A percentile compares a stretch with the other conserved stretches of the same genome.
Conservation (phyloP, 2,113 vertebrate genomes). For the Excalfactoria chinensis region DNA sequence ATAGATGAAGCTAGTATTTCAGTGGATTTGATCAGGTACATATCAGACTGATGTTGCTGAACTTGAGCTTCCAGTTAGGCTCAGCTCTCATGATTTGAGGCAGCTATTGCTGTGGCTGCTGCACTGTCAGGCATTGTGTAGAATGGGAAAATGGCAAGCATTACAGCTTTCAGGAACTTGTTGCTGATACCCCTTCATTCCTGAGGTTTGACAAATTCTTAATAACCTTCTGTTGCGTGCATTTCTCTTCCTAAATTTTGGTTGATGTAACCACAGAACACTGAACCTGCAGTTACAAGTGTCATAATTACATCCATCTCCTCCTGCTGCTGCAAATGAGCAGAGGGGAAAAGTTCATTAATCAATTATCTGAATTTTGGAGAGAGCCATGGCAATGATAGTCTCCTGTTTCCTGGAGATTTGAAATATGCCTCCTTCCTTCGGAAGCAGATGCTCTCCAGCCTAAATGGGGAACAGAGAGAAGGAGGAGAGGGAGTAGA, state of each 20-base stretch:
- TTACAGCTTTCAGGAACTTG: neutral
- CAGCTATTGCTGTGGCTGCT: neutral
- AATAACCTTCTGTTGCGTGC: neutral
- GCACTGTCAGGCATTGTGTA: rapidly evolving
- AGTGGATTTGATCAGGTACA: neutral
- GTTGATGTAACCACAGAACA: neutral
- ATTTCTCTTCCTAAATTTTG: neutral
- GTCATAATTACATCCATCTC: slow-evolving; percentile 32
- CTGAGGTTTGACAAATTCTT: neutral
- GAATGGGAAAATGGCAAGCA: neutral
- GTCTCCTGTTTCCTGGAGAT: slow-evolving; percentile 50
- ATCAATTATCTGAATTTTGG: slow-evolving; percentile 42
- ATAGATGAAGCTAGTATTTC: rapidly evolving
- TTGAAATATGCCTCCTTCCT: slow-evolving; percentile 36
- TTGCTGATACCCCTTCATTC: neutral
- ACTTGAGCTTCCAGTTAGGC: neutral
- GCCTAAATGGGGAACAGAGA: neutral
- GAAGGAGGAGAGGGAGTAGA: neutral
- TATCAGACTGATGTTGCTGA: neutral
- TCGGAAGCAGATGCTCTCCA: neutral
- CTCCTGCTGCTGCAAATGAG: slow-evolving; percentile 43
- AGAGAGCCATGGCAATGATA: slow-evolving; percentile 23
- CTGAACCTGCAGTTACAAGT: neutral
- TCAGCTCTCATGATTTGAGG: neutral
- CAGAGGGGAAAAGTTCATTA: slow-evolving; percentile 45